Evolutionary conservation across 2,888 invertebrate species (phyloP).

Genomic region (Cybosia mesomella): DNA sequence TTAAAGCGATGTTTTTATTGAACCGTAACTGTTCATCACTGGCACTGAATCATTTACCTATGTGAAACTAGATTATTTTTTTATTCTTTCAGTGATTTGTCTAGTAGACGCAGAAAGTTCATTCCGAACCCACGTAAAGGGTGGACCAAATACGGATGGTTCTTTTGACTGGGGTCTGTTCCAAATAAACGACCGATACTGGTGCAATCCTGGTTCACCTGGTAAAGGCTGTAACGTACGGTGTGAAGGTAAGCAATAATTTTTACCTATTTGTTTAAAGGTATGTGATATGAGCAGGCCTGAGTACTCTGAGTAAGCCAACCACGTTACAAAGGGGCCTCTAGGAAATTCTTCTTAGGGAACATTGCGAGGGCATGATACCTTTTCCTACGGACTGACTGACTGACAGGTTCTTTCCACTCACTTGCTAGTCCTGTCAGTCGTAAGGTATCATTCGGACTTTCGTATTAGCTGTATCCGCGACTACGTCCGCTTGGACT

Average conservation of each 20-base stretch:
- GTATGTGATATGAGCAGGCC: not conserved
- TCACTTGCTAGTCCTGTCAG: too few species aligned
- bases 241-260: slow-evolving; percentile 13
- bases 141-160: slow-evolving; percentile 73
- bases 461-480: too few species aligned
- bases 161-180: slow-evolving; percentile 66
- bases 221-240: slow-evolving; percentile 50
- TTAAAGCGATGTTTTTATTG: too few species aligned
- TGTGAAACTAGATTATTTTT: not conserved
- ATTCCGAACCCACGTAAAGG: slow-evolving; percentile 72
- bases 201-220: slow-evolving; percentile 53
- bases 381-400: not conserved
- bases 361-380: not conserved
- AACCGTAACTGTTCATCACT: too few species aligned
- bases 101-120: slow-evolving; percentile 77
- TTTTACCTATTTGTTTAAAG: not conserved
- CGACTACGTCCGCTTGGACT: too few species aligned
- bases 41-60: too few species aligned
- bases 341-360: too few species aligned
- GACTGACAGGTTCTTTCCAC: too few species aligned
- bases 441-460: too few species aligned
- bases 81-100: slow-evolving; percentile 70
- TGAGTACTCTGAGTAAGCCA: not conserved
- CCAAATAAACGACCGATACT: slow-evolving; percentile 64
- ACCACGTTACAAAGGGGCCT: not conserved